Evolutionary conservation across 2,888 invertebrate species (phyloP).

Genomic region (Troglohyphantes excavatus): DNA sequence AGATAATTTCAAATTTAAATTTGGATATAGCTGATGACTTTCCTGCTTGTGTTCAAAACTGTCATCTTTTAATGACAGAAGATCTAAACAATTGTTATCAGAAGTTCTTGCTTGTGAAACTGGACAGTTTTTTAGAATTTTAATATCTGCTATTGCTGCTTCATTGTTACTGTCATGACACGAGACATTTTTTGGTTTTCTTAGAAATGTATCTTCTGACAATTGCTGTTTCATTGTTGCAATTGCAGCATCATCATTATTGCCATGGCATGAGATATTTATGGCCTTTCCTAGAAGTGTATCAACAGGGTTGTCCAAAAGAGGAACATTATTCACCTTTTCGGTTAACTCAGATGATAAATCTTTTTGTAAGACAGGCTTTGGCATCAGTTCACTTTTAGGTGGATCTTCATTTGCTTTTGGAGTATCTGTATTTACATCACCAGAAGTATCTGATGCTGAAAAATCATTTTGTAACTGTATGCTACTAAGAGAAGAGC

Average conservation of each 20-base stretch:
- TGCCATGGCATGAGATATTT: not conserved
- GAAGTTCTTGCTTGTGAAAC: not conserved
- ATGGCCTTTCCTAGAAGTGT: not conserved
- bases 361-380: not conserved
- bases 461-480: not conserved
- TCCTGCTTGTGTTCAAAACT: not conserved
- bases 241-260: not conserved
- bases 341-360: not conserved
- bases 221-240: too few species aligned
- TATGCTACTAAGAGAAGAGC: not conserved
- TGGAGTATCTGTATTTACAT: not conserved
- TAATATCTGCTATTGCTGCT: not conserved
- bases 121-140: not conserved
- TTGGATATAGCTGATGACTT: not conserved
- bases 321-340: not conserved
- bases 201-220: not conserved
- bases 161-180: not conserved
- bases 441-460: not conserved
- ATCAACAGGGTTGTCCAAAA: not conserved
- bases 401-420: not conserved
- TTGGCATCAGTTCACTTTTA: not conserved
- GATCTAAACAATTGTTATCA: not conserved
- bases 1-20: not conserved
- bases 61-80: not conserved
- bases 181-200: not conserved